Conservation (phyloP, 2,113 vertebrate genomes). For the Natator depressus region DNA sequence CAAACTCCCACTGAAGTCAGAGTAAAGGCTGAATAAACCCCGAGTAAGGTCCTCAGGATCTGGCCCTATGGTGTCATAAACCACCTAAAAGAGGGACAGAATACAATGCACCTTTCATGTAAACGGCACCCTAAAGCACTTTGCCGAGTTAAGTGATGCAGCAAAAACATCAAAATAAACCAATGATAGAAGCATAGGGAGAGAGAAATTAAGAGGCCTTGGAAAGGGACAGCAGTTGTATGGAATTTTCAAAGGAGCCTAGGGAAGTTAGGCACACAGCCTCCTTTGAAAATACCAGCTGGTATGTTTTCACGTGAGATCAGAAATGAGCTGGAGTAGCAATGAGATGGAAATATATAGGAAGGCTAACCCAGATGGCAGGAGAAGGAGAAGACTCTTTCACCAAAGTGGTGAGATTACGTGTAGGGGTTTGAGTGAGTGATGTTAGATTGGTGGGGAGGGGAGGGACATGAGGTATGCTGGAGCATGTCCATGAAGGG, state of each 20-base stretch:
- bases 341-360: not conserved
- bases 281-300: slow-evolving; percentile 13
- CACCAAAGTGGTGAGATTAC: not conserved
- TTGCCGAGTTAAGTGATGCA: not conserved
- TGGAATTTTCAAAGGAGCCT: not conserved
- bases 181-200: not conserved
- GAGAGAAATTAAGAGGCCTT: not conserved
- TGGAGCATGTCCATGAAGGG: not conserved
- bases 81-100: not conserved
- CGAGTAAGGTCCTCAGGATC: not conserved
- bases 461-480: fast-evolving
- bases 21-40: not conserved
- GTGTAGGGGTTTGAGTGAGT: not conserved
- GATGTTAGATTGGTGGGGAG: not conserved
- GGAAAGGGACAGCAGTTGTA: not conserved
- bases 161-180: not conserved
- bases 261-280: slow-evolving; percentile 4
- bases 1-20: not conserved
- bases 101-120: not conserved
- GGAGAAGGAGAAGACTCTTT: not conserved
- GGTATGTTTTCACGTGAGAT: not conserved
- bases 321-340: not conserved
- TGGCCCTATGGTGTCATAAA: not conserved
- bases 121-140: not conserved
- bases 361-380: not conserved